Evolutionary conservation across 2,797 vertebrate genomes (phyloP).

Genomic region (Poecile montanus): DNA sequence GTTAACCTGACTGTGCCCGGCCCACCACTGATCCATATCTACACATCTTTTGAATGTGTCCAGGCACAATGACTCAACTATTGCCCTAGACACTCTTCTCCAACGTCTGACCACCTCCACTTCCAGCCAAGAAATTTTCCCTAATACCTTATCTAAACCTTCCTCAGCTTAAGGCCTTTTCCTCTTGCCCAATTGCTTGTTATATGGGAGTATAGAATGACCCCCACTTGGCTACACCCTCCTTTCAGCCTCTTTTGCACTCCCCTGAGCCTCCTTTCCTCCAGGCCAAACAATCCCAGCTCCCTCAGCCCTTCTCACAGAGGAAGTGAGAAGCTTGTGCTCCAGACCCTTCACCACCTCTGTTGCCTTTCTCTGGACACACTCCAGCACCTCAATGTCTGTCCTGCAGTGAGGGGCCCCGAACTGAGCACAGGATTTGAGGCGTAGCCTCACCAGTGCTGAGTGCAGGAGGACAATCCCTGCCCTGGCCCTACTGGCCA

Average conservation of each 20-base stretch:
- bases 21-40: not conserved
- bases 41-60: accelerated
- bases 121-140: not conserved
- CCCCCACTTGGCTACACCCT: not conserved
- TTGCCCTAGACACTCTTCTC: too few relatives aligned
- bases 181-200: not conserved
- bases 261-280: not conserved
- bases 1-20: not conserved
- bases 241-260: not conserved
- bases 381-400: not conserved
- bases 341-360: not conserved
- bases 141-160: not conserved
- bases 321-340: not conserved
- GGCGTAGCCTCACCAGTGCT: accelerated
- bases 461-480: accelerated
- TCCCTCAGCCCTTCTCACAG: not conserved
- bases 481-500: not conserved
- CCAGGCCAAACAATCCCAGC: not conserved
- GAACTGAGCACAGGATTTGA: not conserved
- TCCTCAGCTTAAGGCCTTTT: not conserved
- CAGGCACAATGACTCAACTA: not conserved
- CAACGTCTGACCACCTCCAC: not conserved
- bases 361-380: not conserved
- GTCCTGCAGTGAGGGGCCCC: not conserved
- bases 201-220: not conserved